phyloP scores from a whole-genome alignment of 2,888 invertebrate species.

The Troides oblongomaculatus region DNA sequence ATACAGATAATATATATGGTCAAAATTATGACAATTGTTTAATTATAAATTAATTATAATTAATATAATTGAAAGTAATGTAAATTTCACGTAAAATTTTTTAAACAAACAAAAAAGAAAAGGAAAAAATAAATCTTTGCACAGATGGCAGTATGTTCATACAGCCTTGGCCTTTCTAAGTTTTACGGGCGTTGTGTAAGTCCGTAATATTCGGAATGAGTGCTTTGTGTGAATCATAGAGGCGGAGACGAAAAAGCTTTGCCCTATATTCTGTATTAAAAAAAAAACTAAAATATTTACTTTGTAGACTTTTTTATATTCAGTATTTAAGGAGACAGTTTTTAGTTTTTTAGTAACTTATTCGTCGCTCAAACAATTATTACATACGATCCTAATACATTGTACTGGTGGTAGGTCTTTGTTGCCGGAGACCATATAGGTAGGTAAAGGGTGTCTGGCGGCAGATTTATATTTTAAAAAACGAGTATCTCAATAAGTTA shows the following conservation, averaged over 20 bases:
- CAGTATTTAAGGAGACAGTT: neutral
- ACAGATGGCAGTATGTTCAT: conserved; percentile 2
- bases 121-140: conserved; percentile 1
- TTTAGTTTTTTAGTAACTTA: too few species aligned
- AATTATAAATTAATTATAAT: neutral
- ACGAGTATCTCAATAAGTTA: too few species aligned
- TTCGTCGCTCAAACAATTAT: too few species aligned
- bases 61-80: neutral
- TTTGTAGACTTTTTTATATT: neutral
- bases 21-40: too few species aligned
- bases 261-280: conserved; percentile 20
- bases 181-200: conserved; percentile 24
- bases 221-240: conserved; percentile 21
- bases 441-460: too few species aligned
- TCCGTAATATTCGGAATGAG: conserved; percentile 25
- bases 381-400: too few species aligned
- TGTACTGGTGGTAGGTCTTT: too few species aligned
- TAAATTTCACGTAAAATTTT: neutral
- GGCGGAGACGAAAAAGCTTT: conserved; percentile 15
- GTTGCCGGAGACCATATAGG: too few species aligned
- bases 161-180: conserved; percentile 22
- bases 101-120: neutral
- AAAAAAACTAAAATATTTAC: neutral
- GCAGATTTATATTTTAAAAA: too few species aligned
- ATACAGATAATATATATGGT: too few species aligned